Base-by-base conservation (phyloP, 2,888 invertebrate genomes). In the Eristalinus sepulchralis region DNA sequence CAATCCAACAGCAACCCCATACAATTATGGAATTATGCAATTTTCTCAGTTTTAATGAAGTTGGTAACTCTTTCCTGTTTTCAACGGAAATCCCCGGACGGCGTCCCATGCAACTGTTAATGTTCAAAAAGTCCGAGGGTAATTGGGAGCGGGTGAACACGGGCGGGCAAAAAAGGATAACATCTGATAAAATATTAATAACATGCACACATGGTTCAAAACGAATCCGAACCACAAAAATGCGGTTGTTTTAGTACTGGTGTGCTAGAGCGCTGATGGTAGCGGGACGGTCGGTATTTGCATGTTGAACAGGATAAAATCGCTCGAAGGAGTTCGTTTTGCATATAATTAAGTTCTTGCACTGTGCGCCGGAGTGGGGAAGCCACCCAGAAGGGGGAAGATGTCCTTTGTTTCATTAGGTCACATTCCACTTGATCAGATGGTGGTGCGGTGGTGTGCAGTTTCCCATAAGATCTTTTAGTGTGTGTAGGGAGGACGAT, bases 11-110 rank as follows among this genome's bases (percentile, higher is more conserved):
- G 10, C 34, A 17, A 20, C 6, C 55, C 34, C 55, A 39, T 36
- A 66, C 75, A 66, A 66, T 75, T 75, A 64, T 34, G 57, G 17
- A 27, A 64, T 57, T 64, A 36, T 75, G 57, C 17, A 64, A 63
- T 64, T 64, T 75, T 22, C 53, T 64, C 27, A 13, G 64, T 64
- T 64, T 66, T 39, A 66, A 75, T 75, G 27, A 36, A 75, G 36
- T 57, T 59, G 22, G 22, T 22, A 55, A 24, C 22, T 9, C 24
- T 53, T n/a, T 11, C 33, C 9, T 27, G 27, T 27, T 27, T 27
- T 27, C 27, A 5, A 27, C 17, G 1, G 0, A 8, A n/a, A 17
- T n/a, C 39, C 39, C n/a, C 17, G 47, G 17, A 47, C 17, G 47
- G 47, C 17, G 17, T 47, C 47, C n/a, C 47, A 47, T 47, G 47